Conservation (phyloP, 2,113 vertebrate genomes). For the Thymallus thymallus region DNA sequence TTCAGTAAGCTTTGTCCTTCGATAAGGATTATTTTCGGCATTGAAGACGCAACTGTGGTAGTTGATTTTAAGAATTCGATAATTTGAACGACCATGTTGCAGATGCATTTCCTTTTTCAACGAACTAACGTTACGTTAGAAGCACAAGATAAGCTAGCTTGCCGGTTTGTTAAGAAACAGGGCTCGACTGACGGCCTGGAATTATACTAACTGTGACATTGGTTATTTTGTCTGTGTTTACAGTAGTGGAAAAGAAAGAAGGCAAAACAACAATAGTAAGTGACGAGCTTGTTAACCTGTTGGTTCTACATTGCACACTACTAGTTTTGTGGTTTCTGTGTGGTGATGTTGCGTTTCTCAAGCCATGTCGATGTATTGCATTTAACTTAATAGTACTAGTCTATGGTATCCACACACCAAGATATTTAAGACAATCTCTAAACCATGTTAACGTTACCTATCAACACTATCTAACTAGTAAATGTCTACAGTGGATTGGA, state of each 20-base stretch:
- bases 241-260: slow-evolving; percentile 72
- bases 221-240: slow-evolving; percentile 30
- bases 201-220: background rate
- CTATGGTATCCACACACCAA: background rate
- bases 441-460: no score
- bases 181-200: no score
- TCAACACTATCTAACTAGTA: no score
- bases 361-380: background rate
- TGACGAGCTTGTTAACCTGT: slow-evolving; percentile 5
- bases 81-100: background rate
- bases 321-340: background rate
- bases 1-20: background rate
- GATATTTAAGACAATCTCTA: no score
- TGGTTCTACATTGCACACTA: background rate
- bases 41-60: background rate
- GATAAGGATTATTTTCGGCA: background rate
- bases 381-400: background rate
- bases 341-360: background rate
- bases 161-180: no score
- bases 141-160: no score
- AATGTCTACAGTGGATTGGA: background rate
- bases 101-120: no score
- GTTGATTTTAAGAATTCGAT: background rate
- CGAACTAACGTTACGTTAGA: no score
- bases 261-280: slow-evolving; percentile 66